phyloP scores from a whole-genome alignment of 2,113 vertebrate genomes.

The Triplophysa tibetana region DNA sequence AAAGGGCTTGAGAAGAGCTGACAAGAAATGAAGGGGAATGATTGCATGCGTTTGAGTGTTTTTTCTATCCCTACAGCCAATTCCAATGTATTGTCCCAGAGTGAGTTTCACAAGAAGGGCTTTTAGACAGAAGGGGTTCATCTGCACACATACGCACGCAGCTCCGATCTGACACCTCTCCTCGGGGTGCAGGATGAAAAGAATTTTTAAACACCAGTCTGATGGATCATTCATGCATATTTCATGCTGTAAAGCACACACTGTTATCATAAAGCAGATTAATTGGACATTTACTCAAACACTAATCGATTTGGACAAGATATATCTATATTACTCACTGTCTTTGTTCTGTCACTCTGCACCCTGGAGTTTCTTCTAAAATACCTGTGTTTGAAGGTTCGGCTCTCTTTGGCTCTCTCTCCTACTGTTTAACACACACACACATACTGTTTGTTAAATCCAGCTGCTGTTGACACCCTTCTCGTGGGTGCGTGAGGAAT shows the following conservation, averaged over 20 bases:
- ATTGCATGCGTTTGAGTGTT: constrained; percentile 13
- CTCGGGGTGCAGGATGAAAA: constrained; percentile 63
- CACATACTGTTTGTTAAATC: neutral
- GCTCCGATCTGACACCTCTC: constrained; percentile 58
- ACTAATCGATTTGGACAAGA: constrained; percentile 68
- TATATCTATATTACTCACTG: constrained; percentile 50
- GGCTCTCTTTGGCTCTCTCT: neutral
- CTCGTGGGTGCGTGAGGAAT: neutral
- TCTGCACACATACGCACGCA: constrained; percentile 18
- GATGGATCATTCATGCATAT: constrained; percentile 71
- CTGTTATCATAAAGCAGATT: constrained; percentile 64
- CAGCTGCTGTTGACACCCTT: constrained; percentile 4
- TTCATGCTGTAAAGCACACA: constrained; percentile 63
- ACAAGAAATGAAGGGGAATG: constrained; percentile 7
- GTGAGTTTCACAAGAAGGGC: constrained; percentile 56
- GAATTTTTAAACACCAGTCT: constrained; percentile 64
- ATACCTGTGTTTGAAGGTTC: neutral
- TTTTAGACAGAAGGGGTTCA: constrained; percentile 43
- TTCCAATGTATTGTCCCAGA: constrained; percentile 49
- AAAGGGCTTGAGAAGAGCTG: neutral
- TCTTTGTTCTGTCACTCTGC: constrained; percentile 12
- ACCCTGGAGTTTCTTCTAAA: neutral
- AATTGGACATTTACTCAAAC: constrained; percentile 69
- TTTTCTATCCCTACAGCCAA: constrained; percentile 22
- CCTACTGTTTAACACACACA: neutral